Evolutionary conservation across 2,113 vertebrate genomes (phyloP).

Genomic region (Empidonax alnorum): DNA sequence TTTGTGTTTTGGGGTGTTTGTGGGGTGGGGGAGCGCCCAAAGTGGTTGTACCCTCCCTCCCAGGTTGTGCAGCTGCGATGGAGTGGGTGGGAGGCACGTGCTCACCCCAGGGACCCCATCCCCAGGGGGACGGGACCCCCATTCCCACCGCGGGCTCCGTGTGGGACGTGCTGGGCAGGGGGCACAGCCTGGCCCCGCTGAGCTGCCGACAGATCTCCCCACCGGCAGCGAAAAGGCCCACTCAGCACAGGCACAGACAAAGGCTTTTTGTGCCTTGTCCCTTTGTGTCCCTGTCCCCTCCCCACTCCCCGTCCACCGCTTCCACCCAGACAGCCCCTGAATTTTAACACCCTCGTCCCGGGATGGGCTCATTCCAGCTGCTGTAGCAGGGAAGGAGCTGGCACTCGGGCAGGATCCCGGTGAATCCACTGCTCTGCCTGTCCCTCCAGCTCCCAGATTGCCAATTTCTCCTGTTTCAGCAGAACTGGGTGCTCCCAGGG

Average conservation of each 20-base stretch:
- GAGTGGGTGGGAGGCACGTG: rapidly evolving
- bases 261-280: constrained; percentile 52
- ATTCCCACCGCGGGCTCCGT: rapidly evolving
- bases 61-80: not conserved
- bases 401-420: rapidly evolving
- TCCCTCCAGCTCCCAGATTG: not conserved
- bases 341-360: not conserved
- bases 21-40: rapidly evolving
- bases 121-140: rapidly evolving
- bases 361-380: not conserved
- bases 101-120: rapidly evolving
- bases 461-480: not conserved
- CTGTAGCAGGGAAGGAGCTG: rapidly evolving
- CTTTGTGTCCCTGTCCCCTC: constrained; percentile 37
- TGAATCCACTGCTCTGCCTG: not conserved
- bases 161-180: not conserved
- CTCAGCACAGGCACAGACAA: constrained; percentile 44
- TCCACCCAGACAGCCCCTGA: not conserved
- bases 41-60: not conserved
- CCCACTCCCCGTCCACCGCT: not conserved
- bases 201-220: not conserved
- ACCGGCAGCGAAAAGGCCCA: not conserved
- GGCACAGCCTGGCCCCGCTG: not conserved
- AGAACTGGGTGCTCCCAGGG: not conserved
- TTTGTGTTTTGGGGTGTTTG: rapidly evolving